Base-by-base conservation (phyloP, 2,888 invertebrate species). In the Parnassius glacialis region DNA sequence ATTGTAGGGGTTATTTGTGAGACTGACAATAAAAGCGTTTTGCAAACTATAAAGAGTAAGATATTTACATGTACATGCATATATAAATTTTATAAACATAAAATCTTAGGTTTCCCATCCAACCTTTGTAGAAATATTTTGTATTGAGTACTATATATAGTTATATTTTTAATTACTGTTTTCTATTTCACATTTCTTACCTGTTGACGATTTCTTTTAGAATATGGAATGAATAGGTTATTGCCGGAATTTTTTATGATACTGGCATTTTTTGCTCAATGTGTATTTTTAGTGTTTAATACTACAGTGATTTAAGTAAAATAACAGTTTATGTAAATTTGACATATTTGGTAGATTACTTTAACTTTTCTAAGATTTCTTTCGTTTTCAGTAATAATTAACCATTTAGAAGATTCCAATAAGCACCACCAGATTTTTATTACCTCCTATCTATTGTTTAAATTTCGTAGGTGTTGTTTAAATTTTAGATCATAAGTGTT, bases 21-120 rank as follows among this genome's bases (percentile, higher is more conserved):
- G 47, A 47, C 47, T 47, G 47, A 47, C 47, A 47, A 47, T 47
- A 47, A 47, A 9, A 12, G 34, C 34, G 47, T 47, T 47, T n/a
- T 47, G n/a, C 47, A 47, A n/a, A 47, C n/a, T n/a, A 47, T 47
- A n/a, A 12, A 47, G 12, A 34, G 5, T 7, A 34, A 7, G 34
- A 34, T 34, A 34, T 34, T 7, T 34, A 34, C 34, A 34, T 34
- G 34, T 34, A 34, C 34, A 25, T 25, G 7, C 25, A 34, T 7
- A 34, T 34, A 34, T 34, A 34, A 34, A 7, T 34, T 34, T 34
- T 34, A 7, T 34, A 34, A 7, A 34, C 34, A 34, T 34, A 34
- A 34, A 34, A 34, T 34, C 5, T 34, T 34, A 34, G 34, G 34
- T 34, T 34, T 34, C 7, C 7, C 34, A 7, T 5, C 0, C 7